A percentile compares a stretch with the other conserved stretches of the same genome.
Evolutionary conservation across 2,113 vertebrate genomes (phyloP).

Genomic region (Eudyptes chrysolophus): DNA sequence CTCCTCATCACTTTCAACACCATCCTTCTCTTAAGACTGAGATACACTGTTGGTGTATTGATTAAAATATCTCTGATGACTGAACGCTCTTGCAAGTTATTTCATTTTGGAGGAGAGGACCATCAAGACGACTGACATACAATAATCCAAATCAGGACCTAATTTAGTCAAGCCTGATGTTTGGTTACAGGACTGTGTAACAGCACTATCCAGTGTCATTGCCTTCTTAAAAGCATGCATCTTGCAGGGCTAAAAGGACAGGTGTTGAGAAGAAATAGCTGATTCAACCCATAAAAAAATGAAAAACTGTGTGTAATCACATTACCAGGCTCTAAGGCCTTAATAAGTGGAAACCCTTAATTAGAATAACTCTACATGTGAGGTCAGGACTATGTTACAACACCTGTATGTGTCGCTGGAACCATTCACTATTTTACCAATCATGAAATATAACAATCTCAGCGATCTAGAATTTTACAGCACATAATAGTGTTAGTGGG

Average conservation of each 20-base stretch:
- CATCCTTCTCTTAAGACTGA: neutral
- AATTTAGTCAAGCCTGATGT: neutral
- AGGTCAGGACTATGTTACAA: neutral
- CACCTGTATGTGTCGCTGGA: neutral
- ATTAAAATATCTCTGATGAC: neutral
- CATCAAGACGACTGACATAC: neutral
- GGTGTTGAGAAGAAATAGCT: neutral
- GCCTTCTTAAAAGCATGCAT: neutral
- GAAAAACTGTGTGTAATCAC: neutral
- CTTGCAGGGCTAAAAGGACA: neutral
- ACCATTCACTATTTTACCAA: neutral
- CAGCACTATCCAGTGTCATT: neutral
- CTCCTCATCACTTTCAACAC: neutral
- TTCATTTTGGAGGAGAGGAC: neutral
- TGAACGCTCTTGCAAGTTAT: neutral
- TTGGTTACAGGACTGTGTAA: neutral
- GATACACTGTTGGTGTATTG: neutral
- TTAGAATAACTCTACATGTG: neutral
- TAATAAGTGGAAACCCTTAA: neutral
- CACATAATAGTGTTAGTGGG: neutral
- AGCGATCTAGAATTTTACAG: neutral
- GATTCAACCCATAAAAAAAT: neutral
- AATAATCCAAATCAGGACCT: neutral
- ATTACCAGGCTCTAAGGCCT: neutral
- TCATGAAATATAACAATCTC: neutral